These are phyloP conservation scores for Phacellophora camtschatica DNA, from an alignment of 30 jellyfish, hydroid and myxozoan species.

Conservation along the genomic window DNA sequence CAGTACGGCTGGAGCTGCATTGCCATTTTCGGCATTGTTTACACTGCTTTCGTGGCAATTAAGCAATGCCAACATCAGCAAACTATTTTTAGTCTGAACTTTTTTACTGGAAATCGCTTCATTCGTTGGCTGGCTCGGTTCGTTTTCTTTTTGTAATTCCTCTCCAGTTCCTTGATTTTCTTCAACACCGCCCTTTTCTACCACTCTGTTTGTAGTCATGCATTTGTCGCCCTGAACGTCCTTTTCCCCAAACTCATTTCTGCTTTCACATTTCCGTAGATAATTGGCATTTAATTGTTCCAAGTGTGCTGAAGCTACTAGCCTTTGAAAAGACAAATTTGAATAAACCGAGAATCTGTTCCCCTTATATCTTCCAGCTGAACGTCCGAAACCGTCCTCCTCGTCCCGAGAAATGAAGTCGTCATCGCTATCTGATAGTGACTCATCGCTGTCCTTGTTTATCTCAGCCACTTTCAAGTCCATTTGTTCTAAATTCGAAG, in stretches of 20 bases:
- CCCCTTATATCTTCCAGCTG: neutral
- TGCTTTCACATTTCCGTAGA: neutral
- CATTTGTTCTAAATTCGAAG: neutral
- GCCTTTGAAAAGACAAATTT: conserved; percentile 38
- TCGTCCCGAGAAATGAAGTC: neutral
- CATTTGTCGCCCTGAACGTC: neutral
- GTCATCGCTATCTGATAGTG: conserved; percentile 10
- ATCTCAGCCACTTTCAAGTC: neutral
- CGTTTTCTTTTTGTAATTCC: too few relatives aligned
- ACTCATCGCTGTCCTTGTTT: neutral
- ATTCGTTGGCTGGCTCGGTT: neutral
- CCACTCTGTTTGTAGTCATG: neutral
- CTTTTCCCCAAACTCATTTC: neutral
- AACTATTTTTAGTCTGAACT: neutral
- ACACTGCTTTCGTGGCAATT: neutral
- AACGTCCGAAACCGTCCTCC: neutral
- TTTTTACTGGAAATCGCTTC: neutral
- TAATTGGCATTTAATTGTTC: conserved; percentile 2
- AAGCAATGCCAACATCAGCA: neutral
- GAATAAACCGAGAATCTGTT: conserved; percentile 8
- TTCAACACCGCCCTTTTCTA: neutral
- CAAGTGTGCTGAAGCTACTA: conserved; percentile 29
- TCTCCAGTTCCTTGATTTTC: too few relatives aligned
- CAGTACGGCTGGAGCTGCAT: neutral
- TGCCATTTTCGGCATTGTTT: neutral